A percentile compares a stretch with the other conserved stretches of the same genome.
Evolutionary conservation across 92 coral and sea anemone species (phyloP).

Genomic region (Palythoa heliodiscus): DNA sequence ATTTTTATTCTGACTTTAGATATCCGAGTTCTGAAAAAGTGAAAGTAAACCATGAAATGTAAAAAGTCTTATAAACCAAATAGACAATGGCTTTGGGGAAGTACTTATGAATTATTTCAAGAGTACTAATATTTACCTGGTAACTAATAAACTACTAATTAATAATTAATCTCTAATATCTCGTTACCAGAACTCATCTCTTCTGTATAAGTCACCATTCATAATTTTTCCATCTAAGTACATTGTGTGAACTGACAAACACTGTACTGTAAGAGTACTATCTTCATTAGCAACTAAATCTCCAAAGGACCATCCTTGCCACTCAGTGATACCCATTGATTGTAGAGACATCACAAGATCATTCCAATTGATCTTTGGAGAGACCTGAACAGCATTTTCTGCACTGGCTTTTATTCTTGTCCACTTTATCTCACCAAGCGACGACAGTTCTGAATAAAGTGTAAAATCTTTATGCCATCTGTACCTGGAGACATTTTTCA

Average conservation of each 20-base stretch:
- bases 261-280: conserved; percentile 68
- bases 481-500: conserved; percentile 65
- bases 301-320: conserved; percentile 97
- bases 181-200: conserved; percentile 86
- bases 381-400: conserved; percentile 56
- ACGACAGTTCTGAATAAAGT: conserved; percentile 79
- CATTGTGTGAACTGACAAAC: conserved; percentile 79
- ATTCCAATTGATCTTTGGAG: conserved; percentile 78
- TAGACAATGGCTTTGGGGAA: too few relatives aligned
- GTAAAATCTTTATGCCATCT: conserved; percentile 69
- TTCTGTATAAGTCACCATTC: conserved; percentile 85
- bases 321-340: conserved; percentile 85
- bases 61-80: too few relatives aligned
- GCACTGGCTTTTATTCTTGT: conserved; percentile 40
- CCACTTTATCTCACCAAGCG: conserved; percentile 80
- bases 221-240: conserved; percentile 73
- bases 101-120: too few relatives aligned
- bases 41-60: too few relatives aligned
- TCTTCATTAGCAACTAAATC: conserved; percentile 87
- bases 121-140: too few relatives aligned
- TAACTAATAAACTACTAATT: too few relatives aligned
- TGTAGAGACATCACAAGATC: conserved; percentile 75
- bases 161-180: not conserved
- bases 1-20: too few relatives aligned
- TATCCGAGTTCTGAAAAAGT: too few relatives aligned